Percentiles rank a stretch among this genome's conserved stretches.
These are phyloP conservation scores for Muscicapa comitata DNA, from an alignment of 2,797 vertebrate species.

Conservation along the genomic window DNA sequence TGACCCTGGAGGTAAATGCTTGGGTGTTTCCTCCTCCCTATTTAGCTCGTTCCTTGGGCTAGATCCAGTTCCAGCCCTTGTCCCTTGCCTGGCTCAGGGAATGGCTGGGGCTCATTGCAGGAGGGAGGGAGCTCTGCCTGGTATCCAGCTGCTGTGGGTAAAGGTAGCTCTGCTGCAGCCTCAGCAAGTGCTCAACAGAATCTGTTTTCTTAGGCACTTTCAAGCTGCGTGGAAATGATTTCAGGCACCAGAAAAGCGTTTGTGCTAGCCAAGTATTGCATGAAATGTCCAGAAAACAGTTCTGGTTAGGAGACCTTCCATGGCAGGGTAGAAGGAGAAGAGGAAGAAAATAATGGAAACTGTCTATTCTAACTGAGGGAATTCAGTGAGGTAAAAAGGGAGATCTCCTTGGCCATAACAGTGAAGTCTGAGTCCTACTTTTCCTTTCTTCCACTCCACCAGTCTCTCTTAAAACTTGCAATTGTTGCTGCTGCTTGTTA, in stretches of 20 bases:
- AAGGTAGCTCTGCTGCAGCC: neutral
- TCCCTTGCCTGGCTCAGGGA: neutral
- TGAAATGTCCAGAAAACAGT: neutral
- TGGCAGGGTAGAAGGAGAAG: neutral
- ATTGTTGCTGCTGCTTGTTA: neutral
- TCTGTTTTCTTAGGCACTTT: neutral
- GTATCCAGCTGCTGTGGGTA: neutral
- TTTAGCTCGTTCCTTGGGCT: neutral
- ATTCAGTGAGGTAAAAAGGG: neutral
- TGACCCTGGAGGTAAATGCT: neutral
- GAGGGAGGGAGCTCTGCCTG: neutral
- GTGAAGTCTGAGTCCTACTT: neutral
- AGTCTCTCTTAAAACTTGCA: neutral
- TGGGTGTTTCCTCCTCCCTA: rapidly evolving
- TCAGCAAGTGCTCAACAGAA: neutral
- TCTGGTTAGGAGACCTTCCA: neutral
- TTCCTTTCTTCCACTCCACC: neutral
- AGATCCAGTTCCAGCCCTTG: neutral
- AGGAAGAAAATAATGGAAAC: neutral
- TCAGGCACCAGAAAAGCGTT: neutral
- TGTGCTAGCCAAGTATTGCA: neutral
- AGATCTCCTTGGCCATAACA: neutral
- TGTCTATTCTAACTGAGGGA: neutral
- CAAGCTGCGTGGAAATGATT: neutral
- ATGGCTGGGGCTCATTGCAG: too few relatives aligned